These are phyloP conservation scores for Parascotia fuliginaria DNA, from an alignment of 2,888 invertebrate genomes.

Conservation along the genomic window DNA sequence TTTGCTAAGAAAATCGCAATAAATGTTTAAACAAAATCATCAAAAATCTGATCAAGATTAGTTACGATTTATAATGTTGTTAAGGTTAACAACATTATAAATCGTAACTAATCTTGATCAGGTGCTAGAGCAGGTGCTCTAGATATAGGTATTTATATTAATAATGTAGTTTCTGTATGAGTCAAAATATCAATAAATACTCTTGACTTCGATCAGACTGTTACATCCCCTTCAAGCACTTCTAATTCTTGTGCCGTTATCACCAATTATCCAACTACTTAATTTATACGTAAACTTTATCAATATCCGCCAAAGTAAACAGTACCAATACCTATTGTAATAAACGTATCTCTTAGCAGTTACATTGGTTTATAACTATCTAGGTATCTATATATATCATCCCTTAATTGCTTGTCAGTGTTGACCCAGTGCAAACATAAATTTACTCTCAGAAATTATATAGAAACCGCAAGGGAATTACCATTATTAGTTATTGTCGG, in stretches of 20 bases:
- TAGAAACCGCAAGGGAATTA: conserved; percentile 7
- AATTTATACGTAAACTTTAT: not conserved
- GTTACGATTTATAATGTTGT: too few species aligned
- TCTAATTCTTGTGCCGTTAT: not conserved
- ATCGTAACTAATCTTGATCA: too few species aligned
- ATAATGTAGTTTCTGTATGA: too few species aligned
- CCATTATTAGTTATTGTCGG: conserved; percentile 8
- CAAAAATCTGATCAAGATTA: too few species aligned
- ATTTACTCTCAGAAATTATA: conserved; percentile 14
- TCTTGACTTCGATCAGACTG: too few species aligned
- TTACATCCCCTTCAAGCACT: not conserved
- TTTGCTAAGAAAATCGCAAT: too few species aligned
- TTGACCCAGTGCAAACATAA: conserved; percentile 14
- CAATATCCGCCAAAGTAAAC: not conserved
- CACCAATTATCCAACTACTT: not conserved
- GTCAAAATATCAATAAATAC: too few species aligned
- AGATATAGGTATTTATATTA: too few species aligned
- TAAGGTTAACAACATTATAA: too few species aligned
- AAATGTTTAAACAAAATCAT: too few species aligned
- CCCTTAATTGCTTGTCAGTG: conserved; percentile 13
- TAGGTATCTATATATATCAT: conserved; percentile 1
- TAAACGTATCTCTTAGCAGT: not conserved
- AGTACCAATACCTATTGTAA: not conserved
- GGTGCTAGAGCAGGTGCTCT: too few species aligned
- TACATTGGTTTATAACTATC: conserved; percentile 3